Evolutionary conservation across 2,113 vertebrate genomes (phyloP), one percentile per base, ranked within the genome.

Genomic region (Ceyx melanurus): DNA sequence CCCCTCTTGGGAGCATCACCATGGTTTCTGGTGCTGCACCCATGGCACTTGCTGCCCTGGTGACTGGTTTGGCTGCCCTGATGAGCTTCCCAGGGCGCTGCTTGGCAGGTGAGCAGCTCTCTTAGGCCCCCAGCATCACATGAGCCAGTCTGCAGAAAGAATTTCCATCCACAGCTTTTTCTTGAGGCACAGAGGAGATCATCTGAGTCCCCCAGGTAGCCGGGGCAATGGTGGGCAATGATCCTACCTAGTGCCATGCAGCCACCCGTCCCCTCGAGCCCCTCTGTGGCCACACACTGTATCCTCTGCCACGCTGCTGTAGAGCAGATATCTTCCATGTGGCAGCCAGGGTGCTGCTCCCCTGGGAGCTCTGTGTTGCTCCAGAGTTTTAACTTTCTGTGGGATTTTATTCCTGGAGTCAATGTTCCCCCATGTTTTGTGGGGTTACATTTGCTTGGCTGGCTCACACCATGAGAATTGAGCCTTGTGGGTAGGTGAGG

Each of bases 71-170:
- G 50, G n/a, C 48, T 79, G 67, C 37, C 50, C 35, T 68, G 29
- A 31, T 0, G 2, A 29, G 9, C 28, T 53, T 33, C 31, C 48
- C 2, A 3, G 58, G 29, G 11, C 68, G 33, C 54, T 84, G 66
- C 35, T 7, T 11, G 0, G 25, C 1, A 14, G 21, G 42, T 33
- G 25, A 43, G 25, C 29, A 57, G 25, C 18, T 64, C 33, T 78
- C 46, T 3, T 3, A 84, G 45, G 16, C 40, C 43, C 4, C 1
- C 1, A 1, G 3, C 7, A 26, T 23, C 2, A 1, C 0, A 0
- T 0, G 0, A 22, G 10, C 43, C 0, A 0, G 25, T n/a, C 29
- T 57, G 35, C 29, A 14, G 56, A 26, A 45, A 51, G 37, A 35
- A 35, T n/a, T 72, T 54, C 42, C 58, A 56, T 48, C 29, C 37